Evolutionary conservation across 1,140 invertebrate genomes (phyloP), one percentile per base, ranked within the genome.

Genomic region (Leptinotarsa lineolata): DNA sequence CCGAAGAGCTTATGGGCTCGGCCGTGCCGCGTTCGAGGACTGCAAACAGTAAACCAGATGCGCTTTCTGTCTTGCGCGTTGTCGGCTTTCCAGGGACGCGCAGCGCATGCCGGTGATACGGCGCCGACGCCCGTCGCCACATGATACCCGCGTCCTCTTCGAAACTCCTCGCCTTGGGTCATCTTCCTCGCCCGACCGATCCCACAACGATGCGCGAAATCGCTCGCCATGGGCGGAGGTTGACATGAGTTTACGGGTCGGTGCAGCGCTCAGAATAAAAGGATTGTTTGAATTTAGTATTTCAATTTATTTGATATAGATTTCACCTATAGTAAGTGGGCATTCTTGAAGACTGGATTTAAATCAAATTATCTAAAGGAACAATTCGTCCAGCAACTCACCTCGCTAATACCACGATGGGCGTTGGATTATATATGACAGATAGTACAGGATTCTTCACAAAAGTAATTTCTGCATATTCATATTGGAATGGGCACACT

Each of bases 31-130:
- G 68, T 54, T 58, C 68, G 46, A 69, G 48, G 48, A 30, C 68
- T 24, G 54, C 68, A 69, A 69, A 69, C 68, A 69, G 68, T 69
- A 69, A 69, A 69, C 48, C 68, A 69, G 68, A 69, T 69, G 68
- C 68, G 68, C 68, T 48, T 68, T 69, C 21, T 24, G 68, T 66
- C 64, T 66, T 66, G 64, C 64, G 68, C 68, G 68, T 30, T 60
- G 46, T 48, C 54, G 20, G 22, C 46, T 39, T 66, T 66, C 64
- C 64, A 66, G 64, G 30, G 30, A 66, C 64, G 64, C 64, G 64
- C 64, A 69, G 68, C 68, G 46, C 68, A 69, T 69, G 68, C 68
- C 22, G 54, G 20, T 18, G 58, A 46, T 22, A 69, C 48, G 68
- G 68, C 68, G 68, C 21, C 68, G 68, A 69, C 68, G 68, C 68